Evolutionary conservation across 2,888 invertebrate genomes (phyloP).

Genomic region (Norana najaformis): DNA sequence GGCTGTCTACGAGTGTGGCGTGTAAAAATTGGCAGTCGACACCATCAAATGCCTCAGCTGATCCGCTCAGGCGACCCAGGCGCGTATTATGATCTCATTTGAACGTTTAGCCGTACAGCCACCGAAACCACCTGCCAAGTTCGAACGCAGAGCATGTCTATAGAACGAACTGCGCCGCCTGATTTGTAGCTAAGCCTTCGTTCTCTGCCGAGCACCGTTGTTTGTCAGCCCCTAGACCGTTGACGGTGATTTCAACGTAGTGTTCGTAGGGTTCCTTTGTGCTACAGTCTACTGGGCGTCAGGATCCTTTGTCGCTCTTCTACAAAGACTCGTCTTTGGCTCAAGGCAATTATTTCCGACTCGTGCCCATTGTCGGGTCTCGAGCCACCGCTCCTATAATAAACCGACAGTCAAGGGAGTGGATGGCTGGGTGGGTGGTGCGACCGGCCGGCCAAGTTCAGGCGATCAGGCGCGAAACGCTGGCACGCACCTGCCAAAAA

Average conservation of each 20-base stretch:
- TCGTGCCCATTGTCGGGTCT: slow-evolving; percentile 13
- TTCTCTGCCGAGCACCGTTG: slow-evolving; percentile 2
- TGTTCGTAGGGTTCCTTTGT: background rate
- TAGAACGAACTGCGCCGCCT: background rate
- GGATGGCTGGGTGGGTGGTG: background rate
- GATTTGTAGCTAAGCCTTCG: background rate
- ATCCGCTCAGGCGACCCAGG: background rate
- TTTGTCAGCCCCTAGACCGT: background rate
- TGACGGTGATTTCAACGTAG: slow-evolving; percentile 7
- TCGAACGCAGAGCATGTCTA: background rate
- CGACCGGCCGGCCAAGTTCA: background rate
- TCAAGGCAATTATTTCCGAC: slow-evolving; percentile 13
- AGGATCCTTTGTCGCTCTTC: background rate
- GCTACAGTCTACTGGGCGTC: background rate
- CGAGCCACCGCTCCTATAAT: background rate
- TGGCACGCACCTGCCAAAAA: background rate
- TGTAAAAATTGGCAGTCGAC: background rate
- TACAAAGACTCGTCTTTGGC: slow-evolving; percentile 6
- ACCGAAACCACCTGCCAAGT: background rate
- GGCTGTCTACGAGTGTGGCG: background rate
- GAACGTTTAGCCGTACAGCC: background rate
- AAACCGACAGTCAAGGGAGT: background rate
- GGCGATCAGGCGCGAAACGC: background rate
- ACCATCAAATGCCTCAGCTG: background rate
- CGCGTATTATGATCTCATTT: background rate